Percentiles rank a stretch among this genome's conserved stretches.
These are phyloP conservation scores for Lophochroa leadbeateri DNA, from an alignment of 2,113 vertebrate species.

Conservation along the genomic window DNA sequence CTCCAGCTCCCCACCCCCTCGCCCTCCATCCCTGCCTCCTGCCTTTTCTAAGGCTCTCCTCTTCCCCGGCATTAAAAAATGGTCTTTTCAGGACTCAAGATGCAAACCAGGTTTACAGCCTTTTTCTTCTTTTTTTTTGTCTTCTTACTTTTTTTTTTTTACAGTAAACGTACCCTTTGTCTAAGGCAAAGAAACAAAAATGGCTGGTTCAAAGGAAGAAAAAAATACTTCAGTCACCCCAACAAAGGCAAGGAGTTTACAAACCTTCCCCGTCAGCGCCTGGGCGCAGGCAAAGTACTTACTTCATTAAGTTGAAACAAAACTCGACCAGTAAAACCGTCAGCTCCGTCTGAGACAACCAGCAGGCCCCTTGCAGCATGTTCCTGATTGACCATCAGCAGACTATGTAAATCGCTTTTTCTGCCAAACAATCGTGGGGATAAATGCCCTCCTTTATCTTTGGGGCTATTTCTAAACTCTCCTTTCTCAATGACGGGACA, in stretches of 20 bases:
- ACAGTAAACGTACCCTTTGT: conserved; percentile 42
- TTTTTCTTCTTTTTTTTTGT: neutral
- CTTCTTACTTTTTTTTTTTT: neutral
- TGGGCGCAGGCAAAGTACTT: conserved; percentile 21
- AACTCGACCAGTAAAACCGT: conserved; percentile 54
- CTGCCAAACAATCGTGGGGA: conserved; percentile 42
- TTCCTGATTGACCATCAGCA: conserved; percentile 50
- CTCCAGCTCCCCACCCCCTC: conserved; percentile 31
- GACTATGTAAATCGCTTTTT: conserved; percentile 64
- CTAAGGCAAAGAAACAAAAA: conserved; percentile 52
- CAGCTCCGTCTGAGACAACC: conserved; percentile 34
- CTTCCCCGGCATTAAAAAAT: conserved; percentile 34
- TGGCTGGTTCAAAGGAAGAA: conserved; percentile 42
- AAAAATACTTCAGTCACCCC: conserved; percentile 62
- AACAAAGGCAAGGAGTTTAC: conserved; percentile 65
- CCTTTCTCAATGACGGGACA: conserved; percentile 16
- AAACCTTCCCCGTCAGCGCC: conserved; percentile 30
- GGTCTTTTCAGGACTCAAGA: conserved; percentile 58
- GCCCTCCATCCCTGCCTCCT: conserved; percentile 31
- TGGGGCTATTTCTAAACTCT: conserved; percentile 51
- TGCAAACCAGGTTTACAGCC: conserved; percentile 63
- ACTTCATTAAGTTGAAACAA: conserved; percentile 65
- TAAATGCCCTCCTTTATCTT: conserved; percentile 63
- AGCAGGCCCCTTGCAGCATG: conserved; percentile 46
- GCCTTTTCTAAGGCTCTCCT: conserved; percentile 62